Base-by-base conservation (phyloP, 2,113 vertebrate genomes). In the Stictonetta naevosa region DNA sequence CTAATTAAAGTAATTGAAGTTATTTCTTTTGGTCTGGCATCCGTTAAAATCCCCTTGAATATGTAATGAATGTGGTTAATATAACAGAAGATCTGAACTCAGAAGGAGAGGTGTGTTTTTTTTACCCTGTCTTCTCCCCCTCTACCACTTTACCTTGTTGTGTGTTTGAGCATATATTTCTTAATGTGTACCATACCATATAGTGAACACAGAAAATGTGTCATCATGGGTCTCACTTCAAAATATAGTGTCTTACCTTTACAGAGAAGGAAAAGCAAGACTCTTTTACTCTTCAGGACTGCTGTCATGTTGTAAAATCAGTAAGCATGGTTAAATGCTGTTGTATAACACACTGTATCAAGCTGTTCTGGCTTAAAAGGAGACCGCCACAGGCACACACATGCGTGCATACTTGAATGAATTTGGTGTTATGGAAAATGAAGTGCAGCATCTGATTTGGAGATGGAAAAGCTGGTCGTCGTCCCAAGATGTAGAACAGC, bases 1-100 rank as follows among this genome's bases (percentile, higher is more conserved):
- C 87, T 96, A 96, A 97, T 97, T 97, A 96, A 96, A 94, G 56
- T 94, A 95, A 96, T 97, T 95, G 86, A 95, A 93, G 92, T 91
- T 91, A 86, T 92, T 97, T 97, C 73, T 93, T 86, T 95, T 88
- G 50, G 73, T 82, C 86, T 92, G 74, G 10, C 64, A 93, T 88
- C 53, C 86, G 58, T 95, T 96, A 89, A 95, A 97, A 94, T 93
- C 40, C 3, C 59, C 48, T 87, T 92, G 89, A 96, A 96, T 95
- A 60, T 48, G 42, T 91, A 91, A 95, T 91, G 38, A 93, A 86
- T 62, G 33, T 81, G 44, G 66, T 88, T 96, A 95, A 94, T 93
- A 78, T 69, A 94, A 78, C 76, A 78, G 56, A 86, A 76, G 26
- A 81, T 86, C 40, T 86, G 78, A 82, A 91, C 16, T 60, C 42